A percentile compares a stretch with the other conserved stretches of the same genome.
Conservation (phyloP, 2,113 vertebrate species). For the Pseudopodoces humilis region DNA sequence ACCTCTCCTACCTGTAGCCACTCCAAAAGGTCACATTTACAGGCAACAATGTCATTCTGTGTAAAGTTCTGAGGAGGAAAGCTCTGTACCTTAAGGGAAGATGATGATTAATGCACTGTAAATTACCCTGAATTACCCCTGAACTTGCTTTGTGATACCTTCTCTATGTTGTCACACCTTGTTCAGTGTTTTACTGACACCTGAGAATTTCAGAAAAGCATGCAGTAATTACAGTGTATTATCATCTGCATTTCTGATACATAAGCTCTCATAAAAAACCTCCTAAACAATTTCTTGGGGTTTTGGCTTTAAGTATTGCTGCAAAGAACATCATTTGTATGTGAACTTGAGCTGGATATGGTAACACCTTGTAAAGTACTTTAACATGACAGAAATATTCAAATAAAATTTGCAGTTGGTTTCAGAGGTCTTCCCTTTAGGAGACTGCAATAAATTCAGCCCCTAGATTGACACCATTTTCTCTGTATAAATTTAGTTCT, state of each 20-base stretch:
- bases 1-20: not conserved
- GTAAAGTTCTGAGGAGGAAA: not conserved
- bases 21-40: not conserved
- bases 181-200: not conserved
- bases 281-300: not conserved
- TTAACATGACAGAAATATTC: constrained; percentile 14
- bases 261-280: not conserved
- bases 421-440: constrained; percentile 31
- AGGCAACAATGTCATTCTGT: not conserved
- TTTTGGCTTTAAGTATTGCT: not conserved
- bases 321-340: not conserved
- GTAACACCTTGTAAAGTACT: constrained; percentile 30
- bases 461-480: not conserved
- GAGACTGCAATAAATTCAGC: not conserved
- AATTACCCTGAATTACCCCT: not conserved
- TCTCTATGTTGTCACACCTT: not conserved
- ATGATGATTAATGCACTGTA: not conserved
- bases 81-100: not conserved
- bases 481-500: constrained; percentile 11
- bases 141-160: not conserved
- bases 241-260: not conserved
- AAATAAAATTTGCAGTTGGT: not conserved
- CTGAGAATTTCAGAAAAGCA: not conserved
- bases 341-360: not conserved
- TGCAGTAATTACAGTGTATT: not conserved